Percentiles rank a stretch among this genome's conserved stretches.
These are phyloP conservation scores for Paracentrotus lividus DNA, from an alignment of 53 echinoderm and acorn worm species.

Conservation along the genomic window DNA sequence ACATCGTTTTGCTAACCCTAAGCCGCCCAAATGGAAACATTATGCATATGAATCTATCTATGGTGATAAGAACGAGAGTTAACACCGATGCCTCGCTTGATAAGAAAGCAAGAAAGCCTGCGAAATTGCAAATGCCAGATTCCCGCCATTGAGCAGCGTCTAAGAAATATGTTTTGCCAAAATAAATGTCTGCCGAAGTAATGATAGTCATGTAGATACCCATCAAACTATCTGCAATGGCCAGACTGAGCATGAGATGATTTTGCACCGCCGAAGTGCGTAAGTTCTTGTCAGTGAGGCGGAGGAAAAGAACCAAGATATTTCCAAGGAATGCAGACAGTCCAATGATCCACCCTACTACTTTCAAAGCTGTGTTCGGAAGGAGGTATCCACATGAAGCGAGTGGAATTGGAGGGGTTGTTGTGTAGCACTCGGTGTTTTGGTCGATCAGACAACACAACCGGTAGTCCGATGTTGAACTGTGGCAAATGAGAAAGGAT, in stretches of 20 bases:
- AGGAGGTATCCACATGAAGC: conserved; percentile 22
- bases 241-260: conserved; percentile 48
- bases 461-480: conserved; percentile 22
- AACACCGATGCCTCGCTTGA: conserved; percentile 71
- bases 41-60: conserved; percentile 50
- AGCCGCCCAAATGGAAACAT: conserved; percentile 49
- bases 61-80: conserved; percentile 15
- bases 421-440: background rate
- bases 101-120: conserved; percentile 13
- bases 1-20: background rate
- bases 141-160: conserved; percentile 45
- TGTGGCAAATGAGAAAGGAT: background rate
- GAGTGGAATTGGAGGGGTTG: background rate
- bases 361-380: background rate
- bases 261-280: background rate
- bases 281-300: background rate
- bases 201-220: conserved; percentile 73
- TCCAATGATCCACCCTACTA: conserved; percentile 61
- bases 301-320: conserved; percentile 32
- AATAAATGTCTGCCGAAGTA: conserved; percentile 60
- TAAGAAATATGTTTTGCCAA: background rate
- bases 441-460: background rate
- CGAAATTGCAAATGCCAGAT: conserved; percentile 18
- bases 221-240: conserved; percentile 65
- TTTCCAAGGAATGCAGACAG: conserved; percentile 56